Evolutionary conservation across 2,888 invertebrate species (phyloP).

Genomic region (Cerastis leucographa): DNA sequence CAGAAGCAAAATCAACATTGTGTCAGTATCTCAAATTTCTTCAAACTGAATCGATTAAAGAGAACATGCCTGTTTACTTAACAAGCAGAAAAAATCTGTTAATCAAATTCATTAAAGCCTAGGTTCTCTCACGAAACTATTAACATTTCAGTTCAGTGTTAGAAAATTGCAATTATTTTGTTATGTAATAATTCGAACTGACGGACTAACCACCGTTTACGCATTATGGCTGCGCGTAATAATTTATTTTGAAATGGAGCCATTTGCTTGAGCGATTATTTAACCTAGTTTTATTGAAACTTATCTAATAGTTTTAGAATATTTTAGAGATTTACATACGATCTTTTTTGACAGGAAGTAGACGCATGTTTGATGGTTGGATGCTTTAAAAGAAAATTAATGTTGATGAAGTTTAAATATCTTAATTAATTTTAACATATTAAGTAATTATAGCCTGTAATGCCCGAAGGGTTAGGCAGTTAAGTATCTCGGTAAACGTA

Average conservation of each 20-base stretch:
- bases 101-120: constrained; percentile 1
- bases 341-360: background rate
- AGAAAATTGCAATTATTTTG: constrained; percentile 44
- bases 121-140: constrained; percentile 35
- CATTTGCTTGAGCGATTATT: constrained; percentile 52
- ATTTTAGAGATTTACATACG: background rate
- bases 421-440: background rate
- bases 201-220: constrained; percentile 44
- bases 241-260: constrained; percentile 55
- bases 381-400: background rate
- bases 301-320: constrained; percentile 48
- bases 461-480: background rate
- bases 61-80: background rate
- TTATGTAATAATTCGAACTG: constrained; percentile 47
- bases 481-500: background rate
- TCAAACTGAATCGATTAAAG: background rate
- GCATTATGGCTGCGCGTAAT: constrained; percentile 51
- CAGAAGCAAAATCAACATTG: background rate
- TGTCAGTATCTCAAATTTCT: background rate
- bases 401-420: background rate
- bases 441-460: background rate
- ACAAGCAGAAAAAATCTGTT: background rate
- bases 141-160: constrained; percentile 27
- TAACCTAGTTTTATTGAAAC: constrained; percentile 49
- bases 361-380: background rate